These are phyloP conservation scores for Tympanoctomys barrerae DNA, from an alignment of 2,797 vertebrate genomes.

Conservation along the genomic window DNA sequence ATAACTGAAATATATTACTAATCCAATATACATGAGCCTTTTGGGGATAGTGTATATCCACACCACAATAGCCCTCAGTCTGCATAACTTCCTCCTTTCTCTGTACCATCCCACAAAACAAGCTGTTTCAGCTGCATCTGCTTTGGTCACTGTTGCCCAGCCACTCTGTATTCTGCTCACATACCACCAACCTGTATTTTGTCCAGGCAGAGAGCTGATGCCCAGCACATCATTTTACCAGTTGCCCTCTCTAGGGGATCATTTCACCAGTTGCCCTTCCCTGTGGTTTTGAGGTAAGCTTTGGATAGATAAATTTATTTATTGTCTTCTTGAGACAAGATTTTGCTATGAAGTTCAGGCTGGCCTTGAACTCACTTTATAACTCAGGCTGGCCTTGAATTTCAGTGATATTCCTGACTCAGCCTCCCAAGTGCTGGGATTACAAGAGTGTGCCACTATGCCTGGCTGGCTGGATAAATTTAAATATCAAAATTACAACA, in stretches of 20 bases:
- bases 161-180: not conserved
- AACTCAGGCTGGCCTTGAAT: not conserved
- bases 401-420: not conserved
- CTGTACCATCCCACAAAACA: not conserved
- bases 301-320: not conserved
- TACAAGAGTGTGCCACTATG: not conserved
- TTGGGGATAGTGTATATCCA: not conserved
- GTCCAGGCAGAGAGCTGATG: not conserved
- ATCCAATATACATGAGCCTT: not conserved
- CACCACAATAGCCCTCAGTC: not conserved
- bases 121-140: not conserved
- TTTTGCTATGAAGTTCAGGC: not conserved
- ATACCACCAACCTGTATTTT: not conserved
- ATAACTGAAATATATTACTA: too few relatives aligned
- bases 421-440: not conserved
- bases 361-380: too few relatives aligned
- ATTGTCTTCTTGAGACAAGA: not conserved
- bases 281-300: not conserved
- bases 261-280: not conserved
- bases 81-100: not conserved
- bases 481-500: slow-evolving; percentile 23
- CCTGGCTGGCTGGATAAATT: not conserved
- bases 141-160: not conserved
- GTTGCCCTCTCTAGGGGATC: not conserved
- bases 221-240: not conserved